Base-by-base conservation (phyloP, 2,797 vertebrate genomes). In the Heliangelus exortis region DNA sequence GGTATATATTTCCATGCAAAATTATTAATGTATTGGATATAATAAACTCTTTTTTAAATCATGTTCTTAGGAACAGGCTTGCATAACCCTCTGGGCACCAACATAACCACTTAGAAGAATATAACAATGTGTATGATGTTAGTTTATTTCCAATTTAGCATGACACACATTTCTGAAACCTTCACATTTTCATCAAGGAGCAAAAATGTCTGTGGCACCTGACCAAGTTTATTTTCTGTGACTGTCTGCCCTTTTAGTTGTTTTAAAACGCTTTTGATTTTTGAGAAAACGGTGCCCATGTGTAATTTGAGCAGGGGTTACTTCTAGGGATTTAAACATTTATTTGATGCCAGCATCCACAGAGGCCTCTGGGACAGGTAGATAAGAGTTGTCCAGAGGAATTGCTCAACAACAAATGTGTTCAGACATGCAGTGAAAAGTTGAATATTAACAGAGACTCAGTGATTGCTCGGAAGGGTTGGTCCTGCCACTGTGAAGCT, bases 361-460 rank as follows among this genome's bases (percentile, higher is more conserved):
- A 91, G 84, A 59, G 45, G 63, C 67, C 78, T 82, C 59, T 73
- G 59, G 92, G 87, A 90, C 83, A 87, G 15, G n/a, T 15, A 97
- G 97, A 97, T 97, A 97, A 95, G 89, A 47, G 77, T 45, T 96
- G 89, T 96, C 96, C 96, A 96, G 96, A 97, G 89, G 94, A 91
- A 76, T 98, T 98, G 97, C 98, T 96, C 96, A 98, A 98, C 74
- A 82, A 28, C 54, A 73, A 93, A 92, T 90, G 68, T 74, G 65
- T 96, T 92, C 62, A 76, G 76, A 79, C 95, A 96, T 85, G 74
- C 76, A 92, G 33, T 48, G 89, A 93, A 89, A 89, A 22, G 90
- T 98, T 97, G 97, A 97, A 95, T 72, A 97, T 98, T 98, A 98
- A 98, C 97, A 62, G 73, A 94, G 43, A 34, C 68, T 39, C 41